Evolutionary conservation across 2,888 invertebrate species (phyloP).

Genomic region (Polymixis lichenea): DNA sequence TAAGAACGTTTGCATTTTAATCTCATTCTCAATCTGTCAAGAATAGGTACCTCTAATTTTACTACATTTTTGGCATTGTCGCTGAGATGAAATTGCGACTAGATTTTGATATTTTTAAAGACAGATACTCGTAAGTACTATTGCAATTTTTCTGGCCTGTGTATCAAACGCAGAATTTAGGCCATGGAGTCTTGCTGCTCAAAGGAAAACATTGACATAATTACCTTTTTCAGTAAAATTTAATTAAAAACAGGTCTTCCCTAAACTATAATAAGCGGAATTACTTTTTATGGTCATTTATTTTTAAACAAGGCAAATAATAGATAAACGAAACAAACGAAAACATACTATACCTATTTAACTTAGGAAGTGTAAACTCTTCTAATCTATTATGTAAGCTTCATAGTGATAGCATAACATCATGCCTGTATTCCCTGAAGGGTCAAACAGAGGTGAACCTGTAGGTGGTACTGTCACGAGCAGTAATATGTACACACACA

Average conservation of each 20-base stretch:
- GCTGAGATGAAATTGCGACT: neutral
- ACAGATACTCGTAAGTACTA: no score
- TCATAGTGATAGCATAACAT: neutral
- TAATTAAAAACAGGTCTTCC: neutral
- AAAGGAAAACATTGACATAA: neutral
- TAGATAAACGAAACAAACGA: constrained; percentile 1
- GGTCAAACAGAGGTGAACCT: no score
- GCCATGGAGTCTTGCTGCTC: neutral
- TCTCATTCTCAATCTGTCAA: neutral
- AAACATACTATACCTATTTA: neutral
- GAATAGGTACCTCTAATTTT: neutral
- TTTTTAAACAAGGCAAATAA: neutral
- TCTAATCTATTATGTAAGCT: constrained; percentile 9
- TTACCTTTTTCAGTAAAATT: neutral
- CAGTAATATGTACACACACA: no score
- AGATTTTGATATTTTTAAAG: neutral
- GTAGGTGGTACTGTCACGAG: neutral
- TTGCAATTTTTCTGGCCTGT: neutral
- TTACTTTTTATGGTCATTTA: neutral
- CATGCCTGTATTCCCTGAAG: neutral
- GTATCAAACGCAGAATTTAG: neutral
- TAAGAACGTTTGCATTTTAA: no score
- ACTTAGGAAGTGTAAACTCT: neutral
- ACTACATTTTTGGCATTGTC: neutral
- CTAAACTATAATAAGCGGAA: neutral